These are phyloP conservation scores for Grapholita molesta DNA, from an alignment of 1,140 invertebrate genomes.

Conservation along the genomic window DNA sequence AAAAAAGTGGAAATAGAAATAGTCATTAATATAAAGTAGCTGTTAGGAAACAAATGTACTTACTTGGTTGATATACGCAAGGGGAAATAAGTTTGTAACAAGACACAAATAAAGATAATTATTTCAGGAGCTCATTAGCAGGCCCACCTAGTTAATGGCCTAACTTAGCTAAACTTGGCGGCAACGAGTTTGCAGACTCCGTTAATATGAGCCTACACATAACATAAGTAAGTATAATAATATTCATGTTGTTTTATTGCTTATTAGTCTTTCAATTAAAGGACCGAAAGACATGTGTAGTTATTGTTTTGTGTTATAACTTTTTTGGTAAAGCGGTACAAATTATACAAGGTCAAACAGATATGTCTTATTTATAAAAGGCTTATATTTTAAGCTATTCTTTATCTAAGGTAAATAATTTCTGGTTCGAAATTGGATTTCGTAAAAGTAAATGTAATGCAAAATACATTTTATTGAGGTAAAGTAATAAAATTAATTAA, in stretches of 20 bases:
- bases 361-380: no score
- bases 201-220: background rate
- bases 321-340: background rate
- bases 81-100: conserved; percentile 14
- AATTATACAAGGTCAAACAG: no score
- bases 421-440: no score
- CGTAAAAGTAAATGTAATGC: no score
- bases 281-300: background rate
- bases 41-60: conserved; percentile 14
- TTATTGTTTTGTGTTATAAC: background rate
- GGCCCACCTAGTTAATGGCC: conserved; percentile 19
- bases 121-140: conserved; percentile 19
- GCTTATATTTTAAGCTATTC: no score
- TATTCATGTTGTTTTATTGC: conserved; percentile 3
- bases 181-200: conserved; percentile 10
- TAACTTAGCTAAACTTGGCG: conserved; percentile 19
- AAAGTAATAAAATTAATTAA: no score
- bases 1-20: background rate
- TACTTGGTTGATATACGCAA: conserved; percentile 11
- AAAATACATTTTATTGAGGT: no score
- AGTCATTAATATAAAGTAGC: conserved; percentile 4
- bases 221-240: conserved; percentile 13
- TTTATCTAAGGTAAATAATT: no score
- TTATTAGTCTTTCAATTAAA: background rate
- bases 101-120: conserved; percentile 19